Conservation (phyloP, 2,113 vertebrate species). For the Plotosus lineatus region DNA sequence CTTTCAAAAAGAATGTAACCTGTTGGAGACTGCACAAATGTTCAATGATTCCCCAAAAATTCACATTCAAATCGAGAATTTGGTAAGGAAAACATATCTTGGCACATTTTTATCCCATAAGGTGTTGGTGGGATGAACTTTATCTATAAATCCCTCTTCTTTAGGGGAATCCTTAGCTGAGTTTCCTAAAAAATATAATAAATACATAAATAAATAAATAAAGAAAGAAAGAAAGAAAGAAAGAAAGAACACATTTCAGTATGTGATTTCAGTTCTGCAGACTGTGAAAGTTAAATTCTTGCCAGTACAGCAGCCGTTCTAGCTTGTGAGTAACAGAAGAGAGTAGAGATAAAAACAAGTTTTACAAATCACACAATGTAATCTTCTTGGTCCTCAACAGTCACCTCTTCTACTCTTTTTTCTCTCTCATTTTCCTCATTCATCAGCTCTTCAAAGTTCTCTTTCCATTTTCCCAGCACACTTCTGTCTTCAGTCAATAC, state of each 20-base stretch:
- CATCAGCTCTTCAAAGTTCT: too few relatives aligned
- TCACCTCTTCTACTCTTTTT: too few relatives aligned
- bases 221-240: neutral
- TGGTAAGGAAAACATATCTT: slow-evolving; percentile 26
- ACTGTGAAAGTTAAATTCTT: neutral
- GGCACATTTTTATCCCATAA: slow-evolving; percentile 64
- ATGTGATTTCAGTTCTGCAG: neutral
- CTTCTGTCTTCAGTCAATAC: too few relatives aligned
- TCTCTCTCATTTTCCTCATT: too few relatives aligned
- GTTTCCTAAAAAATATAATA: slow-evolving; percentile 10
- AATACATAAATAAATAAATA: too few relatives aligned
- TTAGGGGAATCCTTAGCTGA: slow-evolving; percentile 27
- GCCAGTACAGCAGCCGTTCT: slow-evolving; percentile 40
- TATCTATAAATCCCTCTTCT: slow-evolving; percentile 23
- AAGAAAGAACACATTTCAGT: slow-evolving; percentile 15
- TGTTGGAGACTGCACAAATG: slow-evolving; percentile 53
- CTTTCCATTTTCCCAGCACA: too few relatives aligned
- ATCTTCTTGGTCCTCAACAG: too few relatives aligned
- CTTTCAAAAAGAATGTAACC: slow-evolving; percentile 52
- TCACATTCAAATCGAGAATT: slow-evolving; percentile 38
- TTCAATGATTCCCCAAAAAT: slow-evolving; percentile 30
- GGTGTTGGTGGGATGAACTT: slow-evolving; percentile 40
- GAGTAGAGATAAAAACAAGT: slow-evolving; percentile 44
- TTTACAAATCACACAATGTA: slow-evolving; percentile 45
- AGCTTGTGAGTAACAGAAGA: slow-evolving; percentile 29